phyloP scores from a whole-genome alignment of 2,797 vertebrate species.

The Oreochromis mossambicus region DNA sequence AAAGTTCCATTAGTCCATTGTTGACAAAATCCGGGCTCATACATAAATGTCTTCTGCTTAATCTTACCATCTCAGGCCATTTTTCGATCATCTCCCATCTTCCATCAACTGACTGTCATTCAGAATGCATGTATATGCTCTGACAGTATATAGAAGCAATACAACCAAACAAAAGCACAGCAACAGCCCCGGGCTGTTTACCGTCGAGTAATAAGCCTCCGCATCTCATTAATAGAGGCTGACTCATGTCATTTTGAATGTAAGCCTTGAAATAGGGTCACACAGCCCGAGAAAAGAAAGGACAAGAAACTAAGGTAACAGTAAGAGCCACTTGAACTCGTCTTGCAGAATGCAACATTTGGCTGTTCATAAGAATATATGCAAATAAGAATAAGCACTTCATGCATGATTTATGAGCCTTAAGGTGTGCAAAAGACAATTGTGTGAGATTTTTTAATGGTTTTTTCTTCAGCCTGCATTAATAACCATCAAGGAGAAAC shows the following conservation, averaged over 20 bases:
- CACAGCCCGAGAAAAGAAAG: neutral
- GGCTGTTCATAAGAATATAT: slow-evolving; percentile 8
- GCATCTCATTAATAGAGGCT: slow-evolving; percentile 40
- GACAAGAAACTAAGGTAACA: slow-evolving; percentile 22
- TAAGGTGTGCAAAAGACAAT: neutral
- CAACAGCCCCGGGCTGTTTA: slow-evolving; percentile 37
- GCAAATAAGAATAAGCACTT: slow-evolving; percentile 9
- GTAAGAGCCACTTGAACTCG: neutral
- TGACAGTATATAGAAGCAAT: neutral
- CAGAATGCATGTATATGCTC: neutral
- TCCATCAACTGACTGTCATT: neutral
- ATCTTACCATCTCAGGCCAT: neutral
- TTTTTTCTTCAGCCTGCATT: neutral
- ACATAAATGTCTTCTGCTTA: neutral
- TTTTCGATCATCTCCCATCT: neutral
- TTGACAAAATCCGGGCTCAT: neutral
- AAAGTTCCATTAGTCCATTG: neutral
- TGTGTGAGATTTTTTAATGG: neutral
- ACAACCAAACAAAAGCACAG: slow-evolving; percentile 10
- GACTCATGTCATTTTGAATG: slow-evolving; percentile 48
- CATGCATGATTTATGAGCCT: slow-evolving; percentile 52
- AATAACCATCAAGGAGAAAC: neutral
- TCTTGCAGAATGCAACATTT: neutral
- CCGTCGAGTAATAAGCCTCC: slow-evolving; percentile 38
- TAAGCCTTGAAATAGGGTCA: slow-evolving; percentile 26